phyloP scores from a whole-genome alignment of 2,113 vertebrate species.

The Sinocyclocheilus maitianheensis region DNA sequence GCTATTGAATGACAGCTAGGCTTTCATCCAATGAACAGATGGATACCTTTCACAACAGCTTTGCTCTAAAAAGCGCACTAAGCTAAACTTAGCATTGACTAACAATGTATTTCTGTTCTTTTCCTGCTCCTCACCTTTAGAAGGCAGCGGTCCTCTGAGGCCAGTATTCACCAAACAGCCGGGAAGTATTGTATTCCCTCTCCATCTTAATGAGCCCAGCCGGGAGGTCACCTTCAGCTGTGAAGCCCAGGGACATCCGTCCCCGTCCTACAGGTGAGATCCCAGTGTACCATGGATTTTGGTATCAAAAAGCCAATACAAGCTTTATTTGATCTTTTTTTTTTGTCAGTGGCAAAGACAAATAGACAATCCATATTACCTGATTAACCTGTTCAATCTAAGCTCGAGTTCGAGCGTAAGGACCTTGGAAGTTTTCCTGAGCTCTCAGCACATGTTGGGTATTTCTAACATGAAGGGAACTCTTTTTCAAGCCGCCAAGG shows the following conservation, averaged over 20 bases:
- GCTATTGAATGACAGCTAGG: constrained; percentile 19
- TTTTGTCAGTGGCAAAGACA: background rate
- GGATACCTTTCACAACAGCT: background rate
- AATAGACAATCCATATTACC: background rate
- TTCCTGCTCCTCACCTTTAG: constrained; percentile 66
- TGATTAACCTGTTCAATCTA: background rate
- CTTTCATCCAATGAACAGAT: constrained; percentile 25
- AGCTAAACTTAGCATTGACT: background rate
- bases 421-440: constrained; percentile 29
- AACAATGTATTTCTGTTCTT: constrained; percentile 14
- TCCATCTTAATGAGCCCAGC: constrained; percentile 85
- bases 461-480: constrained; percentile 47
- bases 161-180: constrained; percentile 91
- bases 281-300: background rate
- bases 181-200: constrained; percentile 84
- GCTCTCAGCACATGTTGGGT: constrained; percentile 31
- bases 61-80: background rate
- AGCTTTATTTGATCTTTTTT: background rate
- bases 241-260: constrained; percentile 87
- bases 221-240: constrained; percentile 88
- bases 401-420: background rate
- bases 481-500: constrained; percentile 64
- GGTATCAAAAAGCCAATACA: background rate
- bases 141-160: constrained; percentile 79
- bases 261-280: constrained; percentile 85